Base-by-base conservation (phyloP, 2,113 vertebrate species). In the Ondatra zibethicus region DNA sequence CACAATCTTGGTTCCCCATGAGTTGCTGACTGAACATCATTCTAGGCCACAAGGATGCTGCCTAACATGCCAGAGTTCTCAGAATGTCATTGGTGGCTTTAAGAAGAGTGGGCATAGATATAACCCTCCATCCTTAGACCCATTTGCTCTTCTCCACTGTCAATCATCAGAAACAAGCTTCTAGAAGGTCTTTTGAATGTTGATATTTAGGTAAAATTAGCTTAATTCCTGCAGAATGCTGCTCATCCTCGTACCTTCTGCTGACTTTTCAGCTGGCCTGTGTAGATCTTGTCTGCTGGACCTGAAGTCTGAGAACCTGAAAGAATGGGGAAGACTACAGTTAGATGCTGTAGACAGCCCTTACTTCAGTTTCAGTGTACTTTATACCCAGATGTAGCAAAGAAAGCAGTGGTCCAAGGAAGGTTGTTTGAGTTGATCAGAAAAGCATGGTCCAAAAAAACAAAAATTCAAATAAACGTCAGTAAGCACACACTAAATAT, bases 181-280 rank as follows among this genome's bases (percentile, higher is more conserved):
- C 5, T 58, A 21, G 45, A 63, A 84, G 75, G 23, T 52, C 42
- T 88, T 42, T 92, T 88, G 3, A 39, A 45, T 42, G n/a, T 47
- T 63, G 65, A n/a, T 50, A 27, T 72, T 94, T 88, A 86, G 33
- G 23, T 91, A 55, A 93, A 93, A 88, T 66, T 7, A 78, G 55
- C 63, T 89, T 58, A 42, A 61, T 80, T 52, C 39, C 2, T 93
- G 65, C 45, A 85, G 50, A 90, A 65, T 88, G 16, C 47, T 63
- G 14, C 36, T 52, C 3, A 25, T 27, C 73, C 10, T 84, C 66
- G 27, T 52, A 65, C 76, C 33, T 73, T 61, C 2, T 27, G 33
- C 33, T 17, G 68, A 72, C 16, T n/a, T 70, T 70, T 70, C 6
- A 70, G 33, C 68, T 0, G 0, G 4, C 36, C 36, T 72, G 70